Base-by-base conservation (phyloP, 2,113 vertebrate genomes). In the Gopherus evgoodei region DNA sequence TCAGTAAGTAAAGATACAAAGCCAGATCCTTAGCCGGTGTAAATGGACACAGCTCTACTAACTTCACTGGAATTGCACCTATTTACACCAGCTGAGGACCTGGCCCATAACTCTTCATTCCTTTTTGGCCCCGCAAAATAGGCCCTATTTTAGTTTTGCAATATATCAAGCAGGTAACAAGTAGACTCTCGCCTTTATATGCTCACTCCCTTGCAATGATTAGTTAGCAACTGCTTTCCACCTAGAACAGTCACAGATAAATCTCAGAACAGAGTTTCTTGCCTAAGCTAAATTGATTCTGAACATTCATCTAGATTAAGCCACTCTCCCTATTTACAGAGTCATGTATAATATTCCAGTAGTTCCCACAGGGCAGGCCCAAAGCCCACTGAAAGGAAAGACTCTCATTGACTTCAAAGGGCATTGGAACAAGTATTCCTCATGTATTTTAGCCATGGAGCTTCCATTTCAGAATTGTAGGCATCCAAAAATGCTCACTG, bases 1-100 rank as follows among this genome's bases (percentile, higher is more conserved):
- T 97, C 59, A 59, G 89, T 95, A 97, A 95, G 95, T 87, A 95
- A 96, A 96, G 96, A 88, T 42, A 79, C 87, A 97, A 95, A 89
- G 84, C 93, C 88, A 96, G 92, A 93, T 76, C 42, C 94, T 69
- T 89, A 50, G 56, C 89, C 11, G 76, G 88, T 80, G 91, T 47
- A 81, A 89, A 94, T 92, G 95, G 94, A 96, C 91, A 91, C 50
- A 80, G 81, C 92, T 89, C 52, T 13, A 96, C 88, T 93, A 96
- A 78, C 24, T 78, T 78, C 22, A 78, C 24, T 76, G 12, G 10
- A 44, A 44, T 11, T 25, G 5, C 7, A 13, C 44, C 44, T 16
- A 47, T 78, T 47, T 13, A 78, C 42, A 25, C 11, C 75, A 44
- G 47, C 12, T 47, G 44, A 78, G 75, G 44, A 78, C 14, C 75